Evolutionary conservation across 2,888 invertebrate genomes (phyloP).

Genomic region (Pyrrhia umbra): DNA sequence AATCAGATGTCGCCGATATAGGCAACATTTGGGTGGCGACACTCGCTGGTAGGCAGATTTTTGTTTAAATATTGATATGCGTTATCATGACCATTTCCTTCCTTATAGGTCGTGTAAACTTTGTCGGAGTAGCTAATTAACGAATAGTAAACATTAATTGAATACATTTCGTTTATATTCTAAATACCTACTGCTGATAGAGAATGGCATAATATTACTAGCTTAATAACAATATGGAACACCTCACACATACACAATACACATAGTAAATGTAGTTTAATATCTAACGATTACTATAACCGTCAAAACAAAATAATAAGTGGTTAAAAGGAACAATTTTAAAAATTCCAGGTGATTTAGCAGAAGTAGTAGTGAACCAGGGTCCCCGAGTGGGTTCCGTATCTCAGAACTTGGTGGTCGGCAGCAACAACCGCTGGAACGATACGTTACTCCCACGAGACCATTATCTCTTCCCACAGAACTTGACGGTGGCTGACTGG

Average conservation of each 20-base stretch:
- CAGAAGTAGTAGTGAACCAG: constrained; percentile 92
- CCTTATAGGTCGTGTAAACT: constrained; percentile 10
- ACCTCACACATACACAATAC: too few species aligned
- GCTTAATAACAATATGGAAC: background rate
- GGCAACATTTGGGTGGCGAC: constrained; percentile 79
- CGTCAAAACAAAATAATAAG: too few species aligned
- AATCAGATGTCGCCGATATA: constrained; percentile 75
- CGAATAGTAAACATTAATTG: background rate
- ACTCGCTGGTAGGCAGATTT: constrained; percentile 41
- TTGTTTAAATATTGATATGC: constrained; percentile 2
- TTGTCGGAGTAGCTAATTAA: constrained; percentile 10
- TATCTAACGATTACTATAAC: too few species aligned
- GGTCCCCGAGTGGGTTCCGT: constrained; percentile 86
- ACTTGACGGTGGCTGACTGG: constrained; percentile 85
- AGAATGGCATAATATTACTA: background rate
- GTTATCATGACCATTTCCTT: constrained; percentile 28
- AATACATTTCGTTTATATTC: background rate
- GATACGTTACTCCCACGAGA: constrained; percentile 90
- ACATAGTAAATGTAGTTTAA: too few species aligned
- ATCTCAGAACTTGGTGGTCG: constrained; percentile 84
- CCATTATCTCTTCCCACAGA: constrained; percentile 88
- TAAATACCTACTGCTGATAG: background rate
- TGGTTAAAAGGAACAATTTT: too few species aligned
- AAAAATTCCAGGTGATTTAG: constrained; percentile 90
- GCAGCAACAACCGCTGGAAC: constrained; percentile 92